phyloP scores from a whole-genome alignment of 2,797 vertebrate species.

The Podargus strigoides region DNA sequence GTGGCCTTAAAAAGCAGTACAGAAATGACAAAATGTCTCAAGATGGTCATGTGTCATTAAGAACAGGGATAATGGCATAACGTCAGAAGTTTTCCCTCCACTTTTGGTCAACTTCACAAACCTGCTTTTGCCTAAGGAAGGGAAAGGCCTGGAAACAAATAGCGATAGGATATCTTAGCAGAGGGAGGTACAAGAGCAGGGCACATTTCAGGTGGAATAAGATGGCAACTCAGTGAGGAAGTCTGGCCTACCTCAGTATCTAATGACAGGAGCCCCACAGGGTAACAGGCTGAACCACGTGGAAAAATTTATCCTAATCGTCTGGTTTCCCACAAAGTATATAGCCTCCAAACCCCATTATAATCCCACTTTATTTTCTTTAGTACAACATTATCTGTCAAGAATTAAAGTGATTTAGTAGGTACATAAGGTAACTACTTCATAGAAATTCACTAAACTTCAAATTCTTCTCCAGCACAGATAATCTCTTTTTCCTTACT shows the following conservation, averaged over 20 bases:
- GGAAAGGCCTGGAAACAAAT: neutral
- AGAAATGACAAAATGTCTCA: neutral
- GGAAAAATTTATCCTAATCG: neutral
- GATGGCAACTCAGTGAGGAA: neutral
- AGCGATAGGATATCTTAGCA: neutral
- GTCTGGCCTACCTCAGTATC: neutral
- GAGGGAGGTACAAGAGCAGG: neutral
- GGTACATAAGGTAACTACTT: neutral
- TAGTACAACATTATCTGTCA: neutral
- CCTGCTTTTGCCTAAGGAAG: neutral
- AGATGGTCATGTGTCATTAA: neutral
- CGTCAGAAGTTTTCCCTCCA: neutral
- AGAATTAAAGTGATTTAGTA: neutral
- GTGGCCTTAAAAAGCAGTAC: neutral
- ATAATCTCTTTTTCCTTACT: neutral
- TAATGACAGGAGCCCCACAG: neutral
- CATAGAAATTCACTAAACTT: neutral
- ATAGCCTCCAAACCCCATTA: neutral
- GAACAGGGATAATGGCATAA: neutral
- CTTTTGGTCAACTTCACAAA: neutral
- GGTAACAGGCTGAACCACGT: neutral
- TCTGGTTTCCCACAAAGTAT: neutral
- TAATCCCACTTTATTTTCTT: neutral
- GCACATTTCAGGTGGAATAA: neutral
- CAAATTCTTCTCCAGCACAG: neutral